phyloP scores from a whole-genome alignment of 2,888 invertebrate species.

The Leucoptera coffeella region DNA sequence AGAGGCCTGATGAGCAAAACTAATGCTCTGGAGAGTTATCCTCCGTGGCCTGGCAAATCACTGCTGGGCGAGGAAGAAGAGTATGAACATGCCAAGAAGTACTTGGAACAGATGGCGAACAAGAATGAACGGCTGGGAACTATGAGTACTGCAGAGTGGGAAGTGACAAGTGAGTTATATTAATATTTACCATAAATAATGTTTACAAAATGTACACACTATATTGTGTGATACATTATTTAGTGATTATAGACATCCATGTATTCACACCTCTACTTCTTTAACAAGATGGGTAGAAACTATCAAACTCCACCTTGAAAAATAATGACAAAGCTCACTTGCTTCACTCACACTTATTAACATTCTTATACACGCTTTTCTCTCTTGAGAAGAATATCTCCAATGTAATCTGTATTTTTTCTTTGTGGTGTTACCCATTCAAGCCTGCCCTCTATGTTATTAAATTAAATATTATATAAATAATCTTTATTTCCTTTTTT shows the following conservation, averaged over 20 bases:
- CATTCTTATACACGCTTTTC: no score
- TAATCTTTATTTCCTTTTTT: constrained; percentile 19
- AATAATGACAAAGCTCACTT: no score
- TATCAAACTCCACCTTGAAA: background rate
- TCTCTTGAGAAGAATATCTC: no score
- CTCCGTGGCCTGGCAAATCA: constrained; percentile 50
- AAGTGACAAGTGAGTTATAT: constrained; percentile 73
- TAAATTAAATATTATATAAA: constrained; percentile 1
- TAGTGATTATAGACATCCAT: background rate
- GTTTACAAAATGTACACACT: background rate
- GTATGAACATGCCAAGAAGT: constrained; percentile 67
- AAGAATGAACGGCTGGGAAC: constrained; percentile 64
- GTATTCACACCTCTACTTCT: background rate
- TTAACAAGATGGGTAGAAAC: background rate
- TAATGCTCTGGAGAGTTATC: constrained; percentile 76
- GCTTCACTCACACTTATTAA: no score
- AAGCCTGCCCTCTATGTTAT: background rate
- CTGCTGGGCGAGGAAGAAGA: constrained; percentile 59
- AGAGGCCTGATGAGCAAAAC: constrained; percentile 64
- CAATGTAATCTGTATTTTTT: no score
- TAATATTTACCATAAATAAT: no score
- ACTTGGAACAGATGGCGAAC: constrained; percentile 31
- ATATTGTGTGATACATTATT: background rate
- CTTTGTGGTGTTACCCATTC: background rate
- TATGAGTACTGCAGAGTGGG: constrained; percentile 86